phyloP scores from a whole-genome alignment of 2,113 vertebrate species.

The Oreocharis arfaki region DNA sequence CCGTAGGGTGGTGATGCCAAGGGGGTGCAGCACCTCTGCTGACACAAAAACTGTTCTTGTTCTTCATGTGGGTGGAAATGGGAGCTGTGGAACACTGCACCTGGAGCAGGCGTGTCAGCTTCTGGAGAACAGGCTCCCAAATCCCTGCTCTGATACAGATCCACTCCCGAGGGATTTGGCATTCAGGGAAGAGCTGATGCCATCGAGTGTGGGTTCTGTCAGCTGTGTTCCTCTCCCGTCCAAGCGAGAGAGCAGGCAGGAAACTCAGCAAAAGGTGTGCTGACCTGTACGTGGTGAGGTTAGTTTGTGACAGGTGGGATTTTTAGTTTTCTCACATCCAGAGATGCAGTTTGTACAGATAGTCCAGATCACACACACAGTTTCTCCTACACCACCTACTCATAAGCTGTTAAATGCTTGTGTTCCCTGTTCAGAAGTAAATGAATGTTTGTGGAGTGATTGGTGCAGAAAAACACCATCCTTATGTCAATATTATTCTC shows the following conservation, averaged over 20 bases:
- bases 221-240: background rate
- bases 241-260: background rate
- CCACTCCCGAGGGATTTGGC: background rate
- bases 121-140: background rate
- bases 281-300: background rate
- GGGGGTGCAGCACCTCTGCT: background rate
- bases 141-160: background rate
- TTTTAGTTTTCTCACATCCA: background rate
- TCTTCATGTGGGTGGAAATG: background rate
- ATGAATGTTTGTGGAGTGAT: background rate
- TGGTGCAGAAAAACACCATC: constrained; percentile 15
- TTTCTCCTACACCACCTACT: constrained; percentile 56
- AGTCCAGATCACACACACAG: background rate
- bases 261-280: background rate
- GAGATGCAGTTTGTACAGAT: background rate
- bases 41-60: background rate
- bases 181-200: background rate
- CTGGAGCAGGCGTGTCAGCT: background rate
- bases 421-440: constrained; percentile 18
- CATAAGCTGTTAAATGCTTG: constrained; percentile 38
- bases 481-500: constrained; percentile 37
- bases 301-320: background rate
- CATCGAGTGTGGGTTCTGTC: background rate
- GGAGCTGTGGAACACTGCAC: background rate
- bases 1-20: background rate